Percentiles rank a stretch among this genome's conserved stretches.
phyloP scores from a whole-genome alignment of 2,888 invertebrate species.

The Aphodius sticticus region DNA sequence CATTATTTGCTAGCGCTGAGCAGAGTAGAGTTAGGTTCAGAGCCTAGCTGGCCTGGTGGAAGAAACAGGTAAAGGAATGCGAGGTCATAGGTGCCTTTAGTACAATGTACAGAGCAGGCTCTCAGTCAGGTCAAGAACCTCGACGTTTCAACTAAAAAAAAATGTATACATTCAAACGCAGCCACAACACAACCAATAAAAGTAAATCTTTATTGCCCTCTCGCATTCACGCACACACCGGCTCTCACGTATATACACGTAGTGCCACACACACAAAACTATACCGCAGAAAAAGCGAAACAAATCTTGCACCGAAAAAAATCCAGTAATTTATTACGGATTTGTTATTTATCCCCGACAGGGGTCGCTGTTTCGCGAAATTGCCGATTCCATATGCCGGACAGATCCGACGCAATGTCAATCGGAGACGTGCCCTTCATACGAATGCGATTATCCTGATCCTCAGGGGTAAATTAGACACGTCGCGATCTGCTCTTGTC shows the following conservation, averaged over 20 bases:
- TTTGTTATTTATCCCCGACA: slow-evolving; percentile 24
- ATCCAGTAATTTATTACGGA: slow-evolving; percentile 27
- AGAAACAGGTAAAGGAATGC: slow-evolving; percentile 59
- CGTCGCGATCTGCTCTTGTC: neutral
- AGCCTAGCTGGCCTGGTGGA: slow-evolving; percentile 35
- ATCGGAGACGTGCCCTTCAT: slow-evolving; percentile 27
- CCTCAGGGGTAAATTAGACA: neutral
- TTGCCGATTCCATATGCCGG: slow-evolving; percentile 31
- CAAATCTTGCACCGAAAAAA: slow-evolving; percentile 15
- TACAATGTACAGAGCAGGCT: slow-evolving; percentile 57
- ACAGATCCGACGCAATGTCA: slow-evolving; percentile 27
- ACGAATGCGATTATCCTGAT: slow-evolving; percentile 9
- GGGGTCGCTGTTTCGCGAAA: slow-evolving; percentile 25
- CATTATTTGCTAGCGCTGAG: slow-evolving; percentile 33
- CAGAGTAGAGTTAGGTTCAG: neutral
- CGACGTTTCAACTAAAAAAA: slow-evolving; percentile 43
- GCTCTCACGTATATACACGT: slow-evolving; percentile 16
- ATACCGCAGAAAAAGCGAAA: slow-evolving; percentile 13
- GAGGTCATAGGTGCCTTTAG: slow-evolving; percentile 60
- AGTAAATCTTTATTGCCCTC: slow-evolving; percentile 38
- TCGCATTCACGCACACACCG: slow-evolving; percentile 22
- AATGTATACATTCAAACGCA: slow-evolving; percentile 37
- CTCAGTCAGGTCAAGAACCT: slow-evolving; percentile 56
- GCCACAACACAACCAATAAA: slow-evolving; percentile 46
- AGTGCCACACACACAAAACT: neutral